phyloP scores from a whole-genome alignment of 2,888 invertebrate species.

The Pasiphila rectangulata region DNA sequence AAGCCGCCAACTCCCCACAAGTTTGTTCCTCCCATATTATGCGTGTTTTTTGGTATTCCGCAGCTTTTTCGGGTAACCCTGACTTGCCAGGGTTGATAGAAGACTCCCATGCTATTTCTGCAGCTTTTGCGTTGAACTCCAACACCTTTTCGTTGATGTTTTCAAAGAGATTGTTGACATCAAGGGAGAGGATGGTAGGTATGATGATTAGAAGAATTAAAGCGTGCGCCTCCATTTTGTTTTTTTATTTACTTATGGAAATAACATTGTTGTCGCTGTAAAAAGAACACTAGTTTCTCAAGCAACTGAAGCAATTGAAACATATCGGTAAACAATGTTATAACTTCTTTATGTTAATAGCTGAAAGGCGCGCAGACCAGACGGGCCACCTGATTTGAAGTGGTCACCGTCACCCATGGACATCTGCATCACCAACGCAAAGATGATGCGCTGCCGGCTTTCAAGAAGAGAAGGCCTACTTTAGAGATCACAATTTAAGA shows the following conservation, averaged over 20 bases:
- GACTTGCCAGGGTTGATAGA: slow-evolving; percentile 51
- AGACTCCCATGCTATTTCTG: slow-evolving; percentile 65
- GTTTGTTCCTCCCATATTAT: slow-evolving; percentile 54
- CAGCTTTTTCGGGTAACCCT: slow-evolving; percentile 42
- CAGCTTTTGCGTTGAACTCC: slow-evolving; percentile 54
- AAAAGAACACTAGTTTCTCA: no score
- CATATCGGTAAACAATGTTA: no score
- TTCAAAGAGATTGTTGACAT: slow-evolving; percentile 47
- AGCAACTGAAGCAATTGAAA: no score
- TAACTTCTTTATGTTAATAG: no score
- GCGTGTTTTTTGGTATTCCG: slow-evolving; percentile 48
- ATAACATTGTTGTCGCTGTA: neutral
- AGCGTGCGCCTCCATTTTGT: slow-evolving; percentile 28
- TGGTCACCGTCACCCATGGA: no score
- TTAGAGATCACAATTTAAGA: no score
- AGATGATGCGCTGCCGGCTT: no score
- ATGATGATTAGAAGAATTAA: slow-evolving; percentile 8
- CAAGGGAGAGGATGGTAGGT: slow-evolving; percentile 30
- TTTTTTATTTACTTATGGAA: neutral
- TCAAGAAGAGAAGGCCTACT: no score
- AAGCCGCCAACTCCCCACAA: slow-evolving; percentile 47
- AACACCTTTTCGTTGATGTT: slow-evolving; percentile 53
- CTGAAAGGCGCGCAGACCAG: no score
- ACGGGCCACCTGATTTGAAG: no score
- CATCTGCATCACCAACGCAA: no score